Evolutionary conservation across 1,140 invertebrate genomes (phyloP).

Genomic region (Megalonaias nervosa): DNA sequence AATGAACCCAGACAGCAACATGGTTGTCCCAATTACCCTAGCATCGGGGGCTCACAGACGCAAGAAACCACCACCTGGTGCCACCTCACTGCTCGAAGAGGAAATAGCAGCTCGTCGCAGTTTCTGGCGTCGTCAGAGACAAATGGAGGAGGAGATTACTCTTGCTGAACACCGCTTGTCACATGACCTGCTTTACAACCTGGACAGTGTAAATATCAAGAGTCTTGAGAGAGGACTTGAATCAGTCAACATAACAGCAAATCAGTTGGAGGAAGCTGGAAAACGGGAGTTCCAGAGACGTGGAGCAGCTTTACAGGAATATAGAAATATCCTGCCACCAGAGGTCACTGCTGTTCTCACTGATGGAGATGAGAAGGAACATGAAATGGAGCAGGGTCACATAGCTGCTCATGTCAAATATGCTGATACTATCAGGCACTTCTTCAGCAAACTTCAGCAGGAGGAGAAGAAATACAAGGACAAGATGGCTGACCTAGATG

Average conservation of each 20-base stretch:
- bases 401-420: constrained; percentile 56
- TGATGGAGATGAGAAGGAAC: constrained; percentile 60
- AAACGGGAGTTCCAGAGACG: constrained; percentile 64
- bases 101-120: constrained; percentile 59
- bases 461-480: constrained; percentile 67
- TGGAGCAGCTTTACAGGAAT: constrained; percentile 61
- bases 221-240: constrained; percentile 51
- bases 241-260: constrained; percentile 48
- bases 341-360: constrained; percentile 62
- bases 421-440: constrained; percentile 57
- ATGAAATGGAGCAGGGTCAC: constrained; percentile 55
- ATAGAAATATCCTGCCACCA: constrained; percentile 56
- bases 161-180: constrained; percentile 57
- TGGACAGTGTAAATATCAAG: constrained; percentile 51
- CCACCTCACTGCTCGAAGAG: constrained; percentile 65
- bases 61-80: constrained; percentile 63
- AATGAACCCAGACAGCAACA: constrained; percentile 57
- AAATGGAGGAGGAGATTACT: constrained; percentile 60
- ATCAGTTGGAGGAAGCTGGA: constrained; percentile 53
- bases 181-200: constrained; percentile 47
- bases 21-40: constrained; percentile 64
- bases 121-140: constrained; percentile 64
- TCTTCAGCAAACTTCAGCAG: constrained; percentile 60
- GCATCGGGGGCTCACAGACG: constrained; percentile 60
- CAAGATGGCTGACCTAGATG: constrained; percentile 57